phyloP scores from a whole-genome alignment of 1,140 invertebrate species.

The Drosophila tristis region DNA sequence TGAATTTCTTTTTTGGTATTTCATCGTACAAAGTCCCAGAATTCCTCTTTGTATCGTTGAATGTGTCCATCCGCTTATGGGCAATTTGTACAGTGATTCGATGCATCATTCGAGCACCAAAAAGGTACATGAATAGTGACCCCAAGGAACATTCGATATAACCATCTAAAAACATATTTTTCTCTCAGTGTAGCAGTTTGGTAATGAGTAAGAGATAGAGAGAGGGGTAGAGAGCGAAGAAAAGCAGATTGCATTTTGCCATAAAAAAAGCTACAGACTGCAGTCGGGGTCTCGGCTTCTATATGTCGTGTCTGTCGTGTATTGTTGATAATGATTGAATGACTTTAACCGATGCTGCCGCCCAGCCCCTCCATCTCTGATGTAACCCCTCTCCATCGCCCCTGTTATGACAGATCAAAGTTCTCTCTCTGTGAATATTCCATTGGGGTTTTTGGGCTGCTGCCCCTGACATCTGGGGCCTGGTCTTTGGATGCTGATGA shows the following conservation, averaged over 20 bases:
- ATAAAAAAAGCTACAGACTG: neutral
- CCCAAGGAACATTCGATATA: too few species aligned
- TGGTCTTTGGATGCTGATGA: conserved; percentile 4
- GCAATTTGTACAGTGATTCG: too few species aligned
- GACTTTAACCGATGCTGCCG: neutral
- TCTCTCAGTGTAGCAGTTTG: too few species aligned
- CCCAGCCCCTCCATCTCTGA: neutral
- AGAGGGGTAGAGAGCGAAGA: too few species aligned
- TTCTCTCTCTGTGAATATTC: conserved; percentile 4
- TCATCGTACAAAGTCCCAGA: too few species aligned
- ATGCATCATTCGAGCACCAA: too few species aligned
- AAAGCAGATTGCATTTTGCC: conserved; percentile 3
- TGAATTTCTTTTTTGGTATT: too few species aligned
- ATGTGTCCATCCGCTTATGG: too few species aligned
- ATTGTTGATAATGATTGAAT: conserved; percentile 29
- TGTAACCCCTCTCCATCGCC: neutral
- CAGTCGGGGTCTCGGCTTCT: conserved; percentile 3
- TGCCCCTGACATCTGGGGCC: conserved; percentile 59
- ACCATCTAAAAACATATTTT: too few species aligned
- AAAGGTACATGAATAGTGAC: too few species aligned
- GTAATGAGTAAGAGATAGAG: too few species aligned
- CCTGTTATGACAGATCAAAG: conserved; percentile 5
- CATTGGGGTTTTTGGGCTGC: conserved; percentile 19
- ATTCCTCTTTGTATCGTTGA: too few species aligned
- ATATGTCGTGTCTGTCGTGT: conserved; percentile 13